A percentile compares a stretch with the other conserved stretches of the same genome.
These are phyloP conservation scores for Genyomyrus donnyi DNA, from an alignment of 2,113 vertebrate species.

Conservation along the genomic window DNA sequence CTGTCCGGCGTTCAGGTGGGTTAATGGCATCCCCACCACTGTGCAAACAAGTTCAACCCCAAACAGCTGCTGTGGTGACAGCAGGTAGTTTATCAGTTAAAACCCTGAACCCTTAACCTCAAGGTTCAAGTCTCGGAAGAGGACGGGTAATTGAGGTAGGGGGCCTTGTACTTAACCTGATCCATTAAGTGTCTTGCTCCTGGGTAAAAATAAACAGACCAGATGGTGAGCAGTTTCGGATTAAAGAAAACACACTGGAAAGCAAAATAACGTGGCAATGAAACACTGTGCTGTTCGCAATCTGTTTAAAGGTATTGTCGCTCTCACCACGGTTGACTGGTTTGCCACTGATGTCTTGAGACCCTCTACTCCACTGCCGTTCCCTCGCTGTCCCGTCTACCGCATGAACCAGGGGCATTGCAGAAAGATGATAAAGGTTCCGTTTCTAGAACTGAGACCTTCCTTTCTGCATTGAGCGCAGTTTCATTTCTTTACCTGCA, in stretches of 20 bases:
- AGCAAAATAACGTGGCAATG: neutral
- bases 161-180: neutral
- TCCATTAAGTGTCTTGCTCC: neutral
- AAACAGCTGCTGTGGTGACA: neutral
- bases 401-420: neutral
- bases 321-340: neutral
- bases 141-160: neutral
- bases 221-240: neutral
- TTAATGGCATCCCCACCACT: neutral
- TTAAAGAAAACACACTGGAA: neutral
- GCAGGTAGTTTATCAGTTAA: neutral
- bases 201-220: constrained; percentile 4
- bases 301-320: neutral
- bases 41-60: neutral
- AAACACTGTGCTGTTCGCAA: neutral
- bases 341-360: neutral
- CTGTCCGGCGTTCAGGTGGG: neutral
- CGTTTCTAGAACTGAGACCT: neutral
- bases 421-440: neutral
- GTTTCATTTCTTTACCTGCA: neutral
- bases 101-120: neutral
- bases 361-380: neutral
- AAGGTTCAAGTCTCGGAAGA: constrained; percentile 4
- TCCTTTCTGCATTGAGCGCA: neutral
- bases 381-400: neutral